Conservation (phyloP, 2,797 vertebrate species). For the Microctenopoma stevenorrisi region DNA sequence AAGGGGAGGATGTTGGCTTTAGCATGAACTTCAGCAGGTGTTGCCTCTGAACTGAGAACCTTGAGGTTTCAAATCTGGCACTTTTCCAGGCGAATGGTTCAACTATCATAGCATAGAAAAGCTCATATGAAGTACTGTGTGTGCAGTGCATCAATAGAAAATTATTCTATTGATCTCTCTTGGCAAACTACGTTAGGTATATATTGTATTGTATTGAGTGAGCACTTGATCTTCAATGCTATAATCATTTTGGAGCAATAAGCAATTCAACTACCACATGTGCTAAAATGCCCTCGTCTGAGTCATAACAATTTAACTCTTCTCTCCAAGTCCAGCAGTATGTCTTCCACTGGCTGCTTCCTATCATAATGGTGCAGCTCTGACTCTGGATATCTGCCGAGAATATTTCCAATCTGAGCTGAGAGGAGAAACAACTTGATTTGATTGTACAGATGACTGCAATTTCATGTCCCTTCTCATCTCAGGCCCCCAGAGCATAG, state of each 20-base stretch:
- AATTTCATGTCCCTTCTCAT: slow-evolving; percentile 66
- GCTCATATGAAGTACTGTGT: background rate
- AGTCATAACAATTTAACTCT: slow-evolving; percentile 36
- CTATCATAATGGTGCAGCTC: slow-evolving; percentile 47
- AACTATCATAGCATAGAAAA: slow-evolving; percentile 2
- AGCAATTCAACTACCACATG: background rate
- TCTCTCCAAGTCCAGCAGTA: slow-evolving; percentile 30
- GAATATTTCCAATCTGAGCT: slow-evolving; percentile 61
- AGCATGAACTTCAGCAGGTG: slow-evolving; percentile 56
- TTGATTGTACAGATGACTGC: slow-evolving; percentile 79
- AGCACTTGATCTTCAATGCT: background rate
- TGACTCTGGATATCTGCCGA: slow-evolving; percentile 52
- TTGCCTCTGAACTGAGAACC: slow-evolving; percentile 44
- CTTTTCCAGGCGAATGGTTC: slow-evolving; percentile 27
- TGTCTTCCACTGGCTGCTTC: slow-evolving; percentile 64
- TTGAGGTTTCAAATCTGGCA: slow-evolving; percentile 40
- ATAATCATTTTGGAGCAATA: background rate
- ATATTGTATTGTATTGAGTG: background rate
- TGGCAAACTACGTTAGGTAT: background rate
- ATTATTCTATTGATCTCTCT: background rate
- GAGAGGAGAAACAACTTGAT: slow-evolving; percentile 71
- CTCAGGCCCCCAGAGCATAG: slow-evolving; percentile 55
- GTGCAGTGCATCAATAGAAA: slow-evolving; percentile 1
- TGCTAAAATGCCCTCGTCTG: slow-evolving; percentile 4
- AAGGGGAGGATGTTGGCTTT: slow-evolving; percentile 60